phyloP scores from a whole-genome alignment of 1,140 invertebrate species.

The Tribolium castaneum region DNA sequence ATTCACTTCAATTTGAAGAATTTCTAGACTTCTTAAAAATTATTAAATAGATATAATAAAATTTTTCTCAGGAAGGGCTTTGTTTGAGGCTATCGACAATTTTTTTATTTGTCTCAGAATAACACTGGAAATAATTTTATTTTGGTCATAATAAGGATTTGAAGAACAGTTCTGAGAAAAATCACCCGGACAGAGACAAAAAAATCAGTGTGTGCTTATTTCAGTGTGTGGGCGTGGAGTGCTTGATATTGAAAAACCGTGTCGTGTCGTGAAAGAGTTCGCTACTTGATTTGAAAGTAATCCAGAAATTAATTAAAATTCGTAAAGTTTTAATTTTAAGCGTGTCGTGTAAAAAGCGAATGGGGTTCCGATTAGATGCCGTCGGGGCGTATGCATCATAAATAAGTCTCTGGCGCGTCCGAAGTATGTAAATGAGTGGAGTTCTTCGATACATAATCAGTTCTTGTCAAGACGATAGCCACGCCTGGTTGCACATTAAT shows the following conservation, averaged over 20 bases:
- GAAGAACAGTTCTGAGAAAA: no score
- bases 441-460: conserved; percentile 44
- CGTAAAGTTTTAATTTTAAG: conserved; percentile 28
- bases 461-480: conserved; percentile 43
- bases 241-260: neutral
- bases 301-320: conserved; percentile 26
- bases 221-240: neutral
- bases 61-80: no score
- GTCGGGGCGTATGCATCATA: conserved; percentile 39
- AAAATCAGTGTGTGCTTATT: no score
- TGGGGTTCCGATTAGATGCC: conserved; percentile 5
- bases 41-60: no score
- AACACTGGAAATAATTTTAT: no score
- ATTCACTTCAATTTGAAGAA: no score
- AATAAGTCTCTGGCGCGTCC: conserved; percentile 4
- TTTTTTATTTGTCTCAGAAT: no score
- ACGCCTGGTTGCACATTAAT: conserved; percentile 41
- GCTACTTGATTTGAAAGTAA: conserved; percentile 8
- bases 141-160: no score
- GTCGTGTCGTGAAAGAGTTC: neutral
- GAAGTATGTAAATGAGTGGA: conserved; percentile 44
- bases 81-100: no score
- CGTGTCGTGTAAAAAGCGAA: conserved; percentile 2
- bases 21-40: no score
- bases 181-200: no score